phyloP scores from a whole-genome alignment of 1,140 invertebrate species.

The Muscidifurax raptorellus region DNA sequence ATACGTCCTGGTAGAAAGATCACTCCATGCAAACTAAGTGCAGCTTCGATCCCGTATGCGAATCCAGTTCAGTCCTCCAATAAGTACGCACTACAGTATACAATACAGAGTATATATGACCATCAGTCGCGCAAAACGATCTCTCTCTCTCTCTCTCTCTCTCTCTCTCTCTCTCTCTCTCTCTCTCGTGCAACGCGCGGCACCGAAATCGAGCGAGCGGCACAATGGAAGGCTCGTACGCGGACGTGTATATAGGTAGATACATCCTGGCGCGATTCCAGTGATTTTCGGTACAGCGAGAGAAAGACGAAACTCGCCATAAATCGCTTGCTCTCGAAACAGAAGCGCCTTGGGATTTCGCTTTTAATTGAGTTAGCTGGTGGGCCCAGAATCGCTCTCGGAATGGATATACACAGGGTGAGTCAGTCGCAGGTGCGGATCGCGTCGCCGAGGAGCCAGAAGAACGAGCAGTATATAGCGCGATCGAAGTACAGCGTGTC shows the following conservation, averaged over 20 bases:
- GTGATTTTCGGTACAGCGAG: slow-evolving; percentile 24
- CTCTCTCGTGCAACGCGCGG: no score
- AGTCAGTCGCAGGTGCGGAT: slow-evolving; percentile 25
- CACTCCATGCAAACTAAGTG: no score
- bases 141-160: no score
- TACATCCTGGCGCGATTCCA: slow-evolving; percentile 28
- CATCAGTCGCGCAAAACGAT: neutral
- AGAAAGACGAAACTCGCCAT: neutral
- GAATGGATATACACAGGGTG: neutral
- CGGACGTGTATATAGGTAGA: neutral
- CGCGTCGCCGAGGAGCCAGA: neutral
- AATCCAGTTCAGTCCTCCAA: no score
- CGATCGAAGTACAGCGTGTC: neutral
- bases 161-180: no score
- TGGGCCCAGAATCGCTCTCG: neutral
- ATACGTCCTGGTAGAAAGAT: no score
- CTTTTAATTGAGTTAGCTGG: slow-evolving; percentile 52
- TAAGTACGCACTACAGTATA: no score
- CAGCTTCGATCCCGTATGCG: no score
- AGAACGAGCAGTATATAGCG: neutral
- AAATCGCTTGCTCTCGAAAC: slow-evolving; percentile 12
- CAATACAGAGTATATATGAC: no score
- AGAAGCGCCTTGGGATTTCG: slow-evolving; percentile 20
- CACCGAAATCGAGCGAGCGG: slow-evolving; percentile 5
- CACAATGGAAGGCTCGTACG: neutral